Conservation (phyloP, 2,888 invertebrate genomes). For the Eristalis arbustorum region DNA sequence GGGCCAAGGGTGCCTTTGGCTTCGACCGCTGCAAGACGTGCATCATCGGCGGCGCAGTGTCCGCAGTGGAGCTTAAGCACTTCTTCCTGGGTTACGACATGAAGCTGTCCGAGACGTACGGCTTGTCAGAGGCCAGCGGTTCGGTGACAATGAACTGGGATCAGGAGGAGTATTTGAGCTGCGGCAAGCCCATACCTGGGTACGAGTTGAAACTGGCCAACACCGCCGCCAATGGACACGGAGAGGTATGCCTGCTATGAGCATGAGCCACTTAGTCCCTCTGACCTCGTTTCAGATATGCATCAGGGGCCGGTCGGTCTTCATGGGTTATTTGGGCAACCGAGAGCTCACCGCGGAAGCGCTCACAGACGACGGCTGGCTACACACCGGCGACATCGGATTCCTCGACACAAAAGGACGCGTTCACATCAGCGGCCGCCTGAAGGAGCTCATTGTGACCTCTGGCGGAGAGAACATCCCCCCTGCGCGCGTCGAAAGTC, state of each 20-base stretch:
- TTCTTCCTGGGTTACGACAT: conserved; percentile 93
- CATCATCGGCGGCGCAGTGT: conserved; percentile 91
- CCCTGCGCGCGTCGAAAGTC: conserved; percentile 91
- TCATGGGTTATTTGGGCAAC: conserved; percentile 92
- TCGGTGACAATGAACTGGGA: conserved; percentile 82
- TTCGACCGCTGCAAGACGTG: conserved; percentile 86
- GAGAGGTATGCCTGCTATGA: conserved; percentile 81
- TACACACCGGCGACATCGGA: conserved; percentile 94
- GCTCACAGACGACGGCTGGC: conserved; percentile 89
- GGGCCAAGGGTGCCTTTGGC: conserved; percentile 88
- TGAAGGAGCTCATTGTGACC: conserved; percentile 92
- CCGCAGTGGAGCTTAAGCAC: conserved; percentile 88
- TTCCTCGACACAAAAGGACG: conserved; percentile 86
- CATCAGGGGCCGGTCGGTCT: conserved; percentile 91
- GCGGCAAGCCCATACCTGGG: conserved; percentile 86
- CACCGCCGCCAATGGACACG: conserved; percentile 87
- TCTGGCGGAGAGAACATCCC: conserved; percentile 97
- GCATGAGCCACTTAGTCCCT: neutral
- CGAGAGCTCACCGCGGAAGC: conserved; percentile 87
- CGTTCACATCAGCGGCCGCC: conserved; percentile 87
- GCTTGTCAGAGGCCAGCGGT: conserved; percentile 94
- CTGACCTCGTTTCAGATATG: conserved; percentile 81
- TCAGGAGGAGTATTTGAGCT: conserved; percentile 83
- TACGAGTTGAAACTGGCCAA: conserved; percentile 85
- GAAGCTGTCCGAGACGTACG: conserved; percentile 89